Percentiles rank a stretch among this genome's conserved stretches.
Evolutionary conservation across 2,888 invertebrate genomes (phyloP).

Genomic region (Chloroclystis v-ata): DNA sequence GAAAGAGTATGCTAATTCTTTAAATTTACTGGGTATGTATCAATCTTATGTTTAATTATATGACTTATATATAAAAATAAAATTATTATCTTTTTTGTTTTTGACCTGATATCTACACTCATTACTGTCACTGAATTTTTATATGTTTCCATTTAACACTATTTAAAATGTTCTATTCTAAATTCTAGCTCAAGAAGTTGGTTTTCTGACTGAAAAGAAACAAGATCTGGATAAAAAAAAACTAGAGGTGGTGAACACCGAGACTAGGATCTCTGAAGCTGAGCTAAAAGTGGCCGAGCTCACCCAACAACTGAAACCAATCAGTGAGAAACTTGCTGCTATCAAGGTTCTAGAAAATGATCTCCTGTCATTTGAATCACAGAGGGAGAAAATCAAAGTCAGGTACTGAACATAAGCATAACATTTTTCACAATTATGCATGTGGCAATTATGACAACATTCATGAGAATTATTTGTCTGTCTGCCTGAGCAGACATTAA

Average conservation of each 20-base stretch:
- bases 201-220: slow-evolving; percentile 76
- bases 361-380: slow-evolving; percentile 70
- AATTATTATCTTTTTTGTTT: too few species aligned
- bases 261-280: slow-evolving; percentile 79
- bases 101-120: too few species aligned
- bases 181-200: slow-evolving; percentile 68
- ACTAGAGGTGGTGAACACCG: slow-evolving; percentile 74
- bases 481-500: too few species aligned
- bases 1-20: slow-evolving; percentile 76
- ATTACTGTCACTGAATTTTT: neutral
- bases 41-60: too few species aligned
- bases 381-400: slow-evolving; percentile 77
- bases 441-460: too few species aligned
- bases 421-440: neutral
- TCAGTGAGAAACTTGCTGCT: slow-evolving; percentile 71
- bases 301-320: slow-evolving; percentile 74
- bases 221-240: slow-evolving; percentile 80
- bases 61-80: too few species aligned
- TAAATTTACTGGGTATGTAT: slow-evolving; percentile 74
- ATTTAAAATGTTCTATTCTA: too few species aligned
- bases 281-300: slow-evolving; percentile 79
- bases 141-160: too few species aligned
- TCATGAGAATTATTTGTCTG: too few species aligned
- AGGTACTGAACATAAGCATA: slow-evolving; percentile 52
- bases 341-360: slow-evolving; percentile 75